Evolutionary conservation across 2,113 vertebrate genomes (phyloP), one percentile per base, ranked within the genome.

Genomic region (Brachyhypopomus gauderio): DNA sequence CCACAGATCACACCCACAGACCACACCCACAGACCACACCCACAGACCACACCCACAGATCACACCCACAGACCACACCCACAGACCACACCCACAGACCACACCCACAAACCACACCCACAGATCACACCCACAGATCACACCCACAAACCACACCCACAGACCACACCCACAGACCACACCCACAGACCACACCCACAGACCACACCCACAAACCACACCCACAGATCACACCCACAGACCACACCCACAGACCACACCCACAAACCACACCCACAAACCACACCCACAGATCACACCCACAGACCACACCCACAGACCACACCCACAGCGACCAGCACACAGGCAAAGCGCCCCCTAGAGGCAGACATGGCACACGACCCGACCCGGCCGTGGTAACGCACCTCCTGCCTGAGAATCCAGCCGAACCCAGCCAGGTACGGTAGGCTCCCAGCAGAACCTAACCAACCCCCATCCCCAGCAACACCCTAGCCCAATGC

Each of bases 361-460:
- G 70, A 79, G 56, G 30, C 45, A 34, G 23, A 4, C 19, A 12
- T 11, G 12, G 45, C 2, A 14, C 5, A 5, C 19, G 45, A 38
- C n/a, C 58, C 8, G 16, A 58, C 25, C 55, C 63, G 62, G 73
- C 77, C 66, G n/a, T n/a, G 16, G 25, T 63, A 77, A 69, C 25
- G 55, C 25, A 34, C 59, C 67, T 36, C 60, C 69, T 73, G 45
- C 75, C 76, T 36, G 60, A 34, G 70, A 73, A 70, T 27, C 30
- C 71, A 83, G 45, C 76, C 76, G 48, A 34, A 48, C 6, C 56
- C 25, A 73, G 38, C 77, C 73, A 41, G 34, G 62, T 48, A 30
- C 52, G 67, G 56, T 60, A 72, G 72, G 71, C 70, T 52, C 64
- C 19, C 14, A 69, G 52, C 77, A 17, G 30, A 22, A 64, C 23